phyloP scores from a whole-genome alignment of 2,888 invertebrate species.

The Scelioninae gen. 1 region DNA sequence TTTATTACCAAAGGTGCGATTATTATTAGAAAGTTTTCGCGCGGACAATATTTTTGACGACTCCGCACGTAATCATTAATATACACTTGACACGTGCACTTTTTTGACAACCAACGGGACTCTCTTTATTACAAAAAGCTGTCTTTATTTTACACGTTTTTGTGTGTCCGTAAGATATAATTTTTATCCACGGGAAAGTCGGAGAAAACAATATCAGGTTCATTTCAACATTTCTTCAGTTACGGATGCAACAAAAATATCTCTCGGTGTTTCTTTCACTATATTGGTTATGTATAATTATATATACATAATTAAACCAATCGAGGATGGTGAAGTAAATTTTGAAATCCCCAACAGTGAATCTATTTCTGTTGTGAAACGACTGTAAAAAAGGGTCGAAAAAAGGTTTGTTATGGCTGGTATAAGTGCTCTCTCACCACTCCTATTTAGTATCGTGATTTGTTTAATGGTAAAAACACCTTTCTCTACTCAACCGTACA shows the following conservation, averaged over 20 bases:
- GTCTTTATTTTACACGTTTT: too few species aligned
- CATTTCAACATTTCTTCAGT: too few species aligned
- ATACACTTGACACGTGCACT: background rate
- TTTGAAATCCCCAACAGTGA: background rate
- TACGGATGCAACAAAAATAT: too few species aligned
- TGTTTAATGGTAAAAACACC: background rate
- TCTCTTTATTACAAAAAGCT: too few species aligned
- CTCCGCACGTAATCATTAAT: background rate
- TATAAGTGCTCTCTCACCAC: background rate
- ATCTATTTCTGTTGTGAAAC: conserved; percentile 1
- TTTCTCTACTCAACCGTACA: too few species aligned
- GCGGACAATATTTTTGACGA: conserved; percentile 16
- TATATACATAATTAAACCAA: background rate
- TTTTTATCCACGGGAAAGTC: background rate
- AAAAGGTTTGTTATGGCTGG: background rate
- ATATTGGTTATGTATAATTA: background rate
- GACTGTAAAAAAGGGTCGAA: too few species aligned
- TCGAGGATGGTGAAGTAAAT: background rate
- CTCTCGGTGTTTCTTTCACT: too few species aligned
- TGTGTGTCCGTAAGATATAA: too few species aligned
- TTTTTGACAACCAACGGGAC: background rate
- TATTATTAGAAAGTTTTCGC: conserved; percentile 39
- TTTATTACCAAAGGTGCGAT: conserved; percentile 31
- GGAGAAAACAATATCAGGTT: background rate
- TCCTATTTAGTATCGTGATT: background rate